Evolutionary conservation across 2,113 vertebrate species (phyloP).

Genomic region (Bungarus multicinctus): DNA sequence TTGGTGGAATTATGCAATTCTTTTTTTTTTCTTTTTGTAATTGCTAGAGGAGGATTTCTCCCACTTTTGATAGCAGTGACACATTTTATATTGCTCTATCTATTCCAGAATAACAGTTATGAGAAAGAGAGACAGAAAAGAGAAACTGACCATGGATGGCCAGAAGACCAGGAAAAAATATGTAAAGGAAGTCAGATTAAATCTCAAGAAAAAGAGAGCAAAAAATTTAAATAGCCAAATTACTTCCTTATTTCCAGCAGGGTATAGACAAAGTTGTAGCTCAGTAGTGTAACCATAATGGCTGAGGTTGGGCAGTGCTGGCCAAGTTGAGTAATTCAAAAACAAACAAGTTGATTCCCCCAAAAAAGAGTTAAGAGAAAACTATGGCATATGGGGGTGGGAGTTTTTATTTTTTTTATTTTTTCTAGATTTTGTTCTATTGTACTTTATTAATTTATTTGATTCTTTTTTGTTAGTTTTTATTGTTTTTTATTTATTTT

Average conservation of each 20-base stretch:
- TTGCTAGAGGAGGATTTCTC: neutral
- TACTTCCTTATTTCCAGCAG: neutral
- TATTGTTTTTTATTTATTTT: too few relatives aligned
- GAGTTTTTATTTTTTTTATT: too few relatives aligned
- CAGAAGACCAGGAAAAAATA: neutral
- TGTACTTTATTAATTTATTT: too few relatives aligned
- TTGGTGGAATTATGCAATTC: neutral
- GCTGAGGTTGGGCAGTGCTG: neutral
- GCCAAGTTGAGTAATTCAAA: neutral
- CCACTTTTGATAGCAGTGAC: neutral
- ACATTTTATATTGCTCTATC: neutral
- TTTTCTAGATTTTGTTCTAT: too few relatives aligned
- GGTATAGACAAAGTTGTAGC: neutral
- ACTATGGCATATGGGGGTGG: too few relatives aligned
- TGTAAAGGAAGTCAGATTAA: neutral
- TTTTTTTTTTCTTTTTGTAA: neutral
- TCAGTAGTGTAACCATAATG: neutral
- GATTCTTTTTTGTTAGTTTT: too few relatives aligned
- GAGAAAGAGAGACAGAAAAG: neutral
- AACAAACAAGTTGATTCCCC: neutral
- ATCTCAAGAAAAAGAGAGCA: neutral
- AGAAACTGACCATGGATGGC: neutral
- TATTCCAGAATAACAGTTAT: neutral
- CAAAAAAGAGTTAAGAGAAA: too few relatives aligned
- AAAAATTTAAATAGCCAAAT: neutral